Evolutionary conservation across 2,888 invertebrate species (phyloP).

Genomic region (Incurvaria masculella): DNA sequence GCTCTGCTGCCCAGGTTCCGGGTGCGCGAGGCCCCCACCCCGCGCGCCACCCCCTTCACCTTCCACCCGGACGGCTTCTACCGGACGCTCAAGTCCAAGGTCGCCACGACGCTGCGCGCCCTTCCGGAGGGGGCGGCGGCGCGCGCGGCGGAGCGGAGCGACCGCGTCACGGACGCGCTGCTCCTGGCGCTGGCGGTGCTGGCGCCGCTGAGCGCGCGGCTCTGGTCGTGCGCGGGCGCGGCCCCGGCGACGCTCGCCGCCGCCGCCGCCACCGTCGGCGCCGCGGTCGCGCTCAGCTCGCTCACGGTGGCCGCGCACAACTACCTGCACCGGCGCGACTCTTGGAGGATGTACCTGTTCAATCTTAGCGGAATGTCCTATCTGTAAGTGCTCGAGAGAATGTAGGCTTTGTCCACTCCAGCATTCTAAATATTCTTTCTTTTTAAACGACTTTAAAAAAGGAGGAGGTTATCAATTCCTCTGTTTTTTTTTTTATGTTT

Average conservation of each 20-base stretch:
- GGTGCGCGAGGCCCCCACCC: slow-evolving; percentile 57
- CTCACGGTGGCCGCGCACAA: slow-evolving; percentile 68
- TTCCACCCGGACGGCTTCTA: slow-evolving; percentile 77
- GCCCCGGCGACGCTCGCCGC: slow-evolving; percentile 27
- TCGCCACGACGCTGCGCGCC: slow-evolving; percentile 50
- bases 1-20: slow-evolving; percentile 64
- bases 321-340: slow-evolving; percentile 75
- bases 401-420: too few species aligned
- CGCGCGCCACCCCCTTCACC: slow-evolving; percentile 69
- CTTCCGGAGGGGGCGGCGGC: slow-evolving; percentile 35
- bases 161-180: slow-evolving; percentile 30
- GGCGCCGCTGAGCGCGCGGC: slow-evolving; percentile 27
- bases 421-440: too few species aligned
- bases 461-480: too few species aligned
- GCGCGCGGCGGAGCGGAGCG: slow-evolving; percentile 31
- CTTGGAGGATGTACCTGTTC: slow-evolving; percentile 78
- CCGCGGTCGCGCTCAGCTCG: slow-evolving; percentile 28
- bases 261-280: slow-evolving; percentile 24
- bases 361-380: slow-evolving; percentile 66
- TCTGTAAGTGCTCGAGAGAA: slow-evolving; percentile 46
- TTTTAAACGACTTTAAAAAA: too few species aligned
- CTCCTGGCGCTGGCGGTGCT: slow-evolving; percentile 25
- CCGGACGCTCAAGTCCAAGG: slow-evolving; percentile 64
- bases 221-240: slow-evolving; percentile 34
- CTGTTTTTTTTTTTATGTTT: too few species aligned